Base-by-base conservation (phyloP, 2,888 invertebrate species). In the Entomobrya multifasciata region DNA sequence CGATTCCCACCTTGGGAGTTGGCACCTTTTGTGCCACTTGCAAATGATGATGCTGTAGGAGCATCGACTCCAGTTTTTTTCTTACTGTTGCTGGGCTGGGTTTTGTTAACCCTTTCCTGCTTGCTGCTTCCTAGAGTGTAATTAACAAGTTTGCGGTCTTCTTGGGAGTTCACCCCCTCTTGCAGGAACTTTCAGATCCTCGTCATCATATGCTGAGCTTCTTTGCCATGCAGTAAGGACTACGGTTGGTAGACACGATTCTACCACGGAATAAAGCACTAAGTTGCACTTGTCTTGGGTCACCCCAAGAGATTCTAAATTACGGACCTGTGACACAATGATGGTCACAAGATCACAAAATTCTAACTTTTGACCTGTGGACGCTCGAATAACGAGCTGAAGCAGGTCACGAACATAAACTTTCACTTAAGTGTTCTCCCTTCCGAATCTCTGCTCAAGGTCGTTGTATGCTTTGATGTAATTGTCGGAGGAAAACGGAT, bases 171-270 rank as follows among this genome's bases (percentile, higher is more conserved):
- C 1, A 80, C 80, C 25, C 67, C 80, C 0, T 3, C 0, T 15
- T 25, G 27, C 1, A 80, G 67, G n/a, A 80, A 80, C n/a, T 49
- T 36, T 36, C 20, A 67, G 6, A 10, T 80, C 70, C 55, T n/a
- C n/a, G n/a, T 80, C 80, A 15, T 67, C 17, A 70, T 52, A 80
- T 6, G 8, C 36, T 1, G n/a, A 1, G 10, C 5, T 36, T n/a
- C 47, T 10, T 41, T 49, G 44, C 80, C 80, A 80, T n/a, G 93
- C 92, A n/a, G 13, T 10, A 8, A 86, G 20, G 20, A 57, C 47
- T 0, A 80, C 41, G 1, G 5, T n/a, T 11, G 70, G 86, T 15
- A 80, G 20, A 17, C 80, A 86, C 6, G 57, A 52, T 17, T 79
- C 86, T n/a, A 80, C 86, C 5, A 79, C 44, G 8, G 86, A 80